Percentiles rank a stretch among this genome's conserved stretches.
Conservation (phyloP, 2,888 invertebrate genomes). For the Gari tellinella region DNA sequence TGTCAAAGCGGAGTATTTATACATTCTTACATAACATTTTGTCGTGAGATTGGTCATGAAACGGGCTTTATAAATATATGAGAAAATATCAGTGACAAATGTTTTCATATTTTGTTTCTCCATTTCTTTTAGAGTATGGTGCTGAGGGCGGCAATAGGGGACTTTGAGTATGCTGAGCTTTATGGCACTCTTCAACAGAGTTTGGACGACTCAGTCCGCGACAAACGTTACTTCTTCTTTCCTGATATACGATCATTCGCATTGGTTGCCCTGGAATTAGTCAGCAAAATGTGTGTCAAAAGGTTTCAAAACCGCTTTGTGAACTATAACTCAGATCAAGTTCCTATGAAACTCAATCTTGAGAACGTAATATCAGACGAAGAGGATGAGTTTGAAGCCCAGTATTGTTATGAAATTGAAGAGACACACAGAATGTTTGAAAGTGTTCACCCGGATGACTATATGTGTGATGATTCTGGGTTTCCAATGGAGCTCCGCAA, state of each 20-base stretch:
- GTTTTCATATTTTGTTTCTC: no score
- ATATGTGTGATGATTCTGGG: constrained; percentile 19
- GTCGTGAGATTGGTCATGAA: no score
- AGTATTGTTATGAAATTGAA: constrained; percentile 56
- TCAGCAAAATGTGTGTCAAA: constrained; percentile 72
- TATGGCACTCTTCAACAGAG: constrained; percentile 77
- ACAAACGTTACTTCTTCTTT: constrained; percentile 74
- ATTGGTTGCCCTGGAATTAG: constrained; percentile 73
- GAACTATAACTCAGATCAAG: constrained; percentile 55
- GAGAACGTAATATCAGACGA: constrained; percentile 57
- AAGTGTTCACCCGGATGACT: constrained; percentile 34
- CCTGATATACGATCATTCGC: constrained; percentile 79
- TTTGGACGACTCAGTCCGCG: constrained; percentile 62
- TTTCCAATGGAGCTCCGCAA: constrained; percentile 5
- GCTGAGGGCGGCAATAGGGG: constrained; percentile 75
- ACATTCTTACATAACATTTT: no score
- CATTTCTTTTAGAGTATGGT: constrained; percentile 72
- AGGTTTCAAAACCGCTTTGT: constrained; percentile 62
- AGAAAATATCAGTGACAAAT: no score
- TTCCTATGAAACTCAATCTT: constrained; percentile 50
- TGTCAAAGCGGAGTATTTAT: no score
- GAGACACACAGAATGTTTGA: constrained; percentile 59
- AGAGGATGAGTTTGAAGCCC: constrained; percentile 59
- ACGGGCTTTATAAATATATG: no score
- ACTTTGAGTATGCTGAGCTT: constrained; percentile 77